phyloP scores from a whole-genome alignment of 2,113 vertebrate species.

The Noturus placidus region DNA sequence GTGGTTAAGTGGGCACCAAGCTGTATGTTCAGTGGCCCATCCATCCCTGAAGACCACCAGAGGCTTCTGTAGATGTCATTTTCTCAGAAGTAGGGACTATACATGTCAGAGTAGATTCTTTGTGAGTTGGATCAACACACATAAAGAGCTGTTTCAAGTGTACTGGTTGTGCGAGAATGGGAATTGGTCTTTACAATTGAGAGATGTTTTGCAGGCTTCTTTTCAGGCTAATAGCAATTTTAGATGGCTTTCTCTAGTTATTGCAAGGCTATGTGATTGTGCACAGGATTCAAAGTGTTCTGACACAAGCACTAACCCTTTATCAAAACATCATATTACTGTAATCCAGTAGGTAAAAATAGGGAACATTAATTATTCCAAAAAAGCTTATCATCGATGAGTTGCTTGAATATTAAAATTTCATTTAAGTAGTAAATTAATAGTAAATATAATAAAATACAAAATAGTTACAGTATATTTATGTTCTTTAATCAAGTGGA shows the following conservation, averaged over 20 bases:
- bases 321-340: neutral
- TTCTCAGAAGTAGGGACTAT: constrained; percentile 25
- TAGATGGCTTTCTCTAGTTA: neutral
- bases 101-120: constrained; percentile 8
- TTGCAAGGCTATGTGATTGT: neutral
- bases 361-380: neutral
- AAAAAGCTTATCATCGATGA: neutral
- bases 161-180: constrained; percentile 12
- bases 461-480: neutral
- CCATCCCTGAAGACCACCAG: constrained; percentile 40
- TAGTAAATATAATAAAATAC: neutral
- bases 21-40: constrained; percentile 46
- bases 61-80: constrained; percentile 31
- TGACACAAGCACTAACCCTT: neutral
- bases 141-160: constrained; percentile 15
- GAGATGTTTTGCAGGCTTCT: constrained; percentile 13
- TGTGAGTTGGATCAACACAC: neutral
- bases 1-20: constrained; percentile 11
- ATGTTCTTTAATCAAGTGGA: neutral
- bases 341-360: neutral
- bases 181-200: constrained; percentile 24
- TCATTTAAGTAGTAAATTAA: neutral
- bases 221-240: neutral
- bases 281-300: neutral
- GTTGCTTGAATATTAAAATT: neutral